Evolutionary conservation across 2,888 invertebrate species (phyloP).

Genomic region (Chrysina gloriosa): DNA sequence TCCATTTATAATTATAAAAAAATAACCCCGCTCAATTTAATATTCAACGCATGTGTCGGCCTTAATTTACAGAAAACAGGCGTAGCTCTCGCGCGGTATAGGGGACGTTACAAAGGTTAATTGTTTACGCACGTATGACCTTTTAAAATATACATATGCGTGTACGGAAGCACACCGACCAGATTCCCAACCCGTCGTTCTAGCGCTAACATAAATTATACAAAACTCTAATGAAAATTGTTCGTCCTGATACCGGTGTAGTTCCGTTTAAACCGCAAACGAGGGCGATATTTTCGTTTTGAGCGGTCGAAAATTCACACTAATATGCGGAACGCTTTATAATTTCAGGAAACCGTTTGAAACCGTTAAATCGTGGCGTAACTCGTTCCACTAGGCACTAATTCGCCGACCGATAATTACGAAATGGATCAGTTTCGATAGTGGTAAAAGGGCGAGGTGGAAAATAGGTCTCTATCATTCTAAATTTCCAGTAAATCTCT

Average conservation of each 20-base stretch:
- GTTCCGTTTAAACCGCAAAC: constrained; percentile 30
- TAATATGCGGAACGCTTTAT: constrained; percentile 27
- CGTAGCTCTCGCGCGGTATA: not conserved
- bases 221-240: constrained; percentile 35
- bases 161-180: not conserved
- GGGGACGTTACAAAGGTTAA: constrained; percentile 24
- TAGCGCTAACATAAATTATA: constrained; percentile 30
- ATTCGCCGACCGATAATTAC: no score
- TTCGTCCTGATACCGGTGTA: constrained; percentile 22
- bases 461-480: not conserved
- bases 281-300: constrained; percentile 28
- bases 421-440: no score
- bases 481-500: not conserved
- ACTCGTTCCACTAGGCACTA: no score
- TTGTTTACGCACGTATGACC: constrained; percentile 37
- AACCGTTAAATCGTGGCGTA: no score
- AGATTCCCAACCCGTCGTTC: not conserved
- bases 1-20: constrained; percentile 16
- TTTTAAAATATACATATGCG: constrained; percentile 25
- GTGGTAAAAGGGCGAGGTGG: not conserved
- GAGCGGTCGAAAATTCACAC: not conserved
- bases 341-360: no score
- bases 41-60: constrained; percentile 13
- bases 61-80: constrained; percentile 16
- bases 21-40: constrained; percentile 1